Evolutionary conservation across 2,888 invertebrate species (phyloP).

Genomic region (Ceriagrion tenellum): DNA sequence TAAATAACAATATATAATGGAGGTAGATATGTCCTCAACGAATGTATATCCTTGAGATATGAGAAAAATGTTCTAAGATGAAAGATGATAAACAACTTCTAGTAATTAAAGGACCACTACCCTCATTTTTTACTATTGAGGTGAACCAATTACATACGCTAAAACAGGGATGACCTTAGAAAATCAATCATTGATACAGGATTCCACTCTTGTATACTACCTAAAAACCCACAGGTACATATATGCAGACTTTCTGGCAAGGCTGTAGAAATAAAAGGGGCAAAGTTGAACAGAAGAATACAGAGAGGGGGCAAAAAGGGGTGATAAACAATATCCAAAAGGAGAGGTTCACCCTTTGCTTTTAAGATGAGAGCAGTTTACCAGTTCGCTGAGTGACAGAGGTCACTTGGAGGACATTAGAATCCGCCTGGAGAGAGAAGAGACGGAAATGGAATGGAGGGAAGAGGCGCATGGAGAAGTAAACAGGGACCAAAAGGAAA

Average conservation of each 20-base stretch:
- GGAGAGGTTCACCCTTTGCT: slow-evolving; percentile 48
- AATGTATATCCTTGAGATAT: not conserved
- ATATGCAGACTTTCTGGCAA: slow-evolving; percentile 52
- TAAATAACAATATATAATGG: slow-evolving; percentile 12
- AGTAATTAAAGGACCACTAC: slow-evolving; percentile 2
- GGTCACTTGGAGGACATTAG: slow-evolving; percentile 63
- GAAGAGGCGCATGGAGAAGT: not conserved
- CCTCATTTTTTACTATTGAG: slow-evolving; percentile 30
- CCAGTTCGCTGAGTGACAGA: slow-evolving; percentile 67
- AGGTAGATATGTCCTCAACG: slow-evolving; percentile 62
- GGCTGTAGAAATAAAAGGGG: slow-evolving; percentile 47
- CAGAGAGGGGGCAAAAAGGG: not conserved
- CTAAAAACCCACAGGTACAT: slow-evolving; percentile 1
- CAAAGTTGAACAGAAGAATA: slow-evolving; percentile 40
- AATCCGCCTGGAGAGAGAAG: slow-evolving; percentile 56
- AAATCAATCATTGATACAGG: slow-evolving; percentile 50
- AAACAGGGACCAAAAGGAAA: slow-evolving; percentile 14
- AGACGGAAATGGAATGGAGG: not conserved
- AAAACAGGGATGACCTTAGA: slow-evolving; percentile 44
- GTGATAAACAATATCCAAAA: slow-evolving; percentile 18
- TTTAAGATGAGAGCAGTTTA: slow-evolving; percentile 68
- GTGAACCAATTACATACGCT: slow-evolving; percentile 21
- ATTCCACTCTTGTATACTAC: slow-evolving; percentile 38
- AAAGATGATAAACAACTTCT: slow-evolving; percentile 22
- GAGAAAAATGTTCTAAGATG: slow-evolving; percentile 50